Evolutionary conservation across 2,797 vertebrate genomes (phyloP), one percentile per base, ranked within the genome.

Genomic region (Garrulus glandarius): DNA sequence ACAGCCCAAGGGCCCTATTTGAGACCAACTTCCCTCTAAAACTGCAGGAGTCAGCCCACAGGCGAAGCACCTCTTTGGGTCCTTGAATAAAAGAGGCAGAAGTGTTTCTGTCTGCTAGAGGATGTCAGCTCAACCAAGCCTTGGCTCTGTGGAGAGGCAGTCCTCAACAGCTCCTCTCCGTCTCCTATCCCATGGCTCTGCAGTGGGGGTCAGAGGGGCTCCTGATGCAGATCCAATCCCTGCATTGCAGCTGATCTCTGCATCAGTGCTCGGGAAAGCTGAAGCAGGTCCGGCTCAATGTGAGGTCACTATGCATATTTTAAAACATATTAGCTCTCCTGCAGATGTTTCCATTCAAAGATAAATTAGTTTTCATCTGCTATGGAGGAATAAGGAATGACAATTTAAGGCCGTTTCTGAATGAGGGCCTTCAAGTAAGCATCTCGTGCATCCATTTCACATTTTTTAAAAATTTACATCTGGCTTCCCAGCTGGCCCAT

Each of bases 171-270:
- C 44, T 50, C 5, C 9, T 27, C 61, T 52, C 46, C 30, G 6
- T 32, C 49, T 52, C 59, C 63, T 57, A 52, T 24, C 10, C 70
- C 34, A 7, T 11, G 26, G 55, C 67, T 68, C 64, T 47, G 64
- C 53, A 37, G 13, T 1, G 8, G 12, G 15, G 24, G 4, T 15
- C 4, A 1, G 16, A 24, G 32, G 2, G 12, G 30, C 27, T 74
- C 6, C 9, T 24, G 52, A 4, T 44, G 63, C 69, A 61, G 69
- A 11, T 55, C 27, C 0, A 2, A 2, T 6, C 63, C 27, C 63
- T 64, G 78, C 52, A 19, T 24, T 53, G 67, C 67, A 50, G 84
- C 68, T 74, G 52, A 32, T 36, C 57, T 65, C 50, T n/a, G 11
- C 56, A 8, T 26, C 32, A 29, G 68, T 37, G 46, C 57, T 80